These are phyloP conservation scores for Rhodinocichla rosea DNA, from an alignment of 2,113 vertebrate genomes.

Conservation along the genomic window DNA sequence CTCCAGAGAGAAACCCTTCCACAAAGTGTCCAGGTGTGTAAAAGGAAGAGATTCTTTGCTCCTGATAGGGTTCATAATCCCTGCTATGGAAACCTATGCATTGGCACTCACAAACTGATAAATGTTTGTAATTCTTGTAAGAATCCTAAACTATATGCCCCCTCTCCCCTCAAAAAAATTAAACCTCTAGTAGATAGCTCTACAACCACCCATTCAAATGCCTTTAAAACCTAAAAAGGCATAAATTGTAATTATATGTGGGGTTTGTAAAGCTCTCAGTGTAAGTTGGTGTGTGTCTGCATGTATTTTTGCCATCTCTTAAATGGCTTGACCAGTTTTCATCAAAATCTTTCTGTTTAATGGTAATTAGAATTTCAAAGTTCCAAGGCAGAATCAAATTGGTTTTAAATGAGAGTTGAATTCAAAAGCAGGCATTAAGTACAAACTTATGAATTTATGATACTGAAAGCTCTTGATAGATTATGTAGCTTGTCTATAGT, in stretches of 20 bases:
- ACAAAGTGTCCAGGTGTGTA: not conserved
- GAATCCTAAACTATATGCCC: not conserved
- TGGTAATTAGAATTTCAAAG: not conserved
- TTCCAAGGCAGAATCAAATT: not conserved
- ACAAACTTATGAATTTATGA: not conserved
- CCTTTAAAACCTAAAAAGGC: not conserved
- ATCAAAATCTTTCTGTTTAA: not conserved
- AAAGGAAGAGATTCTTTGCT: not conserved
- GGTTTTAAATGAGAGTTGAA: not conserved
- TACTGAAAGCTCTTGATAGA: not conserved
- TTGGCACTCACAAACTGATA: not conserved
- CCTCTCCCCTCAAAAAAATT: not conserved
- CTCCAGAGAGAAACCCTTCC: not conserved
- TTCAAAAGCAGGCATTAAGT: not conserved
- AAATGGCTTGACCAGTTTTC: not conserved
- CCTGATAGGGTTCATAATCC: not conserved
- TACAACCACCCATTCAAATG: not conserved
- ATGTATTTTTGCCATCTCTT: not conserved
- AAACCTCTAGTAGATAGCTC: not conserved
- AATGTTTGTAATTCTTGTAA: not conserved
- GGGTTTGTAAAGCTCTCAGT: not conserved
- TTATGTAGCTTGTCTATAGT: not conserved
- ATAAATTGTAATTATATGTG: not conserved
- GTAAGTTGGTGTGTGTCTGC: not conserved
- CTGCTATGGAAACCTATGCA: not conserved